Conservation (phyloP, 2,797 vertebrate genomes). For the Aselliscus stoliczkanus region DNA sequence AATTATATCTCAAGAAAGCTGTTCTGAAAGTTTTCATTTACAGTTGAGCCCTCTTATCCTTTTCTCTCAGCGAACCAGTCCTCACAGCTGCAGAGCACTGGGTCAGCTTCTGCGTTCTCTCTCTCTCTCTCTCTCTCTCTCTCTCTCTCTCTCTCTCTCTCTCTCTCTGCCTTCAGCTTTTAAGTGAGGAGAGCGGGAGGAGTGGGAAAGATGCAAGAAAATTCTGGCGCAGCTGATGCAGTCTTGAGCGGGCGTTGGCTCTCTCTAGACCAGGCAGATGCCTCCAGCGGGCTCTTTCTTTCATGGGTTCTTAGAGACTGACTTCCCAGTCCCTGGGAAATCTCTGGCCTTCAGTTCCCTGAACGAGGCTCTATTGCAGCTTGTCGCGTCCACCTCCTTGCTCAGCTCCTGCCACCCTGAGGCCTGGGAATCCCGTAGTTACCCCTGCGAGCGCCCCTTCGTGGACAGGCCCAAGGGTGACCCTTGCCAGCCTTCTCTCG, state of each 20-base stretch:
- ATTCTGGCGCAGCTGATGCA: fast-evolving
- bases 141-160: neutral
- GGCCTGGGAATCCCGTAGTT: neutral
- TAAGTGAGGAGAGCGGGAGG: neutral
- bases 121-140: neutral
- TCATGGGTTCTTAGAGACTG: neutral
- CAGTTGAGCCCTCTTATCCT: neutral
- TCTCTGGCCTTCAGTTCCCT: neutral
- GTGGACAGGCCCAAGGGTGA: neutral
- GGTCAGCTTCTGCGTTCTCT: neutral
- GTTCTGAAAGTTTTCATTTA: neutral
- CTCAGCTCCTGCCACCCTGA: neutral
- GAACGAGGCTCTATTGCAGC: neutral
- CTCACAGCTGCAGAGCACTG: neutral
- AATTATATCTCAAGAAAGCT: neutral
- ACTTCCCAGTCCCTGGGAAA: neutral
- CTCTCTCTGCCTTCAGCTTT: neutral
- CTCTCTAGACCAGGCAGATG: neutral
- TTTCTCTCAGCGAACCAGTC: neutral
- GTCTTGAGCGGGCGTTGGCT: neutral
- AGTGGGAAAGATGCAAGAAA: neutral
- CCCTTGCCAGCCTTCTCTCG: neutral
- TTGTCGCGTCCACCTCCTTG: neutral
- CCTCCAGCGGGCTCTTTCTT: neutral
- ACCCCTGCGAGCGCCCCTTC: too few species aligned